Base-by-base conservation (phyloP, 2,888 invertebrate genomes). In the Tenthredo distinguenda region DNA sequence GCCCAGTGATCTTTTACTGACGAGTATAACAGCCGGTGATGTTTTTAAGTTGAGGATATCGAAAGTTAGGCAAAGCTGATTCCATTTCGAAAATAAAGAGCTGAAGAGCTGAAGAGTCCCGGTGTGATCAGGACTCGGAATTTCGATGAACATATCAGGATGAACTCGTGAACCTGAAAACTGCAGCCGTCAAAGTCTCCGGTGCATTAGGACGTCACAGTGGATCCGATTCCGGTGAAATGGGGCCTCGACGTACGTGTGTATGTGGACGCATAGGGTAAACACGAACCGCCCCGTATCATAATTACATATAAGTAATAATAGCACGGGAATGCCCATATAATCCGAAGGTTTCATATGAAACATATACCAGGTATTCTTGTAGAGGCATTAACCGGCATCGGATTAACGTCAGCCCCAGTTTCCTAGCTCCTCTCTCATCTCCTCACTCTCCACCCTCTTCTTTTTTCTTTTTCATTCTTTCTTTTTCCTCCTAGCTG, bases 211-310 rank as follows among this genome's bases (percentile, higher is more conserved):
- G 77, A 77, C 50, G 77, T 55, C 55, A 50, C 6, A 18, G 40
- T 88, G 87, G 88, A 88, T 88, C 88, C 87, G 87, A 88, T 89
- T 62, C 37, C 72, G 40, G 31, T 50, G 31, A 15, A 50, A n/a
- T 50, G 31, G 47, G 31, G n/a, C 15, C 26, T 55, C 77, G 47
- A 31, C 7, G 7, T 15, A 21, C 15, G 18, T 1, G n/a, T 18
- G n/a, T 5, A 7, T 43, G 5, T 9, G 5, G 3, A 26, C n/a
- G 12, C 68, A 77, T 76, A 86, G 86, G 87, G 87, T 90, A 90
- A 90, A 89, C 89, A 90, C 50, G 88, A 83, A 87, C 88, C 87
- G 87, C 87, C 88, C 86, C 84, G 86, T 21, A 87, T 86, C 86
- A 81, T 71, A 71, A 87, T 87, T 86, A 86, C 85, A 84, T n/a